phyloP scores from a whole-genome alignment of 2,888 invertebrate species.

The Spodoptera littoralis region DNA sequence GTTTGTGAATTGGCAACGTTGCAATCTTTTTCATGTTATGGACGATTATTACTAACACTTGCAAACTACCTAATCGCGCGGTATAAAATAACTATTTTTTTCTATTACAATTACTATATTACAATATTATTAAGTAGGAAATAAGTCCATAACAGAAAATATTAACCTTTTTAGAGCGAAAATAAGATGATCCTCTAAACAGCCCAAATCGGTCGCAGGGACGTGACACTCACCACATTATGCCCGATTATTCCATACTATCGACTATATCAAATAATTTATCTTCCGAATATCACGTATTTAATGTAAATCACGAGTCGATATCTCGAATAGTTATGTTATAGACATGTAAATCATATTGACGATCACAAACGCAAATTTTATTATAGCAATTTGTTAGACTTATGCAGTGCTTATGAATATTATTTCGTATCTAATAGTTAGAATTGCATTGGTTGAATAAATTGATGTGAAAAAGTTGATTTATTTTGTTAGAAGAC shows the following conservation, averaged over 20 bases:
- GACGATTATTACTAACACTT: no score
- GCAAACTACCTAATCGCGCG: no score
- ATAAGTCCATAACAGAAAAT: no score
- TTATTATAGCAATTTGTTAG: constrained; percentile 38
- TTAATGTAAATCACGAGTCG: constrained; percentile 44
- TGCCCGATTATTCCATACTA: constrained; percentile 31
- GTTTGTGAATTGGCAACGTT: no score
- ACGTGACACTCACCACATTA: constrained; percentile 33
- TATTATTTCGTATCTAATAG: constrained; percentile 22
- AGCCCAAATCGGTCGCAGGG: constrained; percentile 22
- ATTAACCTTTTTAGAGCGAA: neutral
- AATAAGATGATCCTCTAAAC: constrained; percentile 6
- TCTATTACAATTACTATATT: no score
- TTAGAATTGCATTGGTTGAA: constrained; percentile 10
- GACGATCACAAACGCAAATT: constrained; percentile 30
- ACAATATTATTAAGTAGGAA: no score
- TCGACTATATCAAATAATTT: constrained; percentile 23
- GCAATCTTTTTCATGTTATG: no score
- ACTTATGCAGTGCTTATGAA: constrained; percentile 29
- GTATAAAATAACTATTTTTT: no score
- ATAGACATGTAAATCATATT: constrained; percentile 40
- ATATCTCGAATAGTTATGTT: constrained; percentile 42
- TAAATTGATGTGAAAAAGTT: neutral
- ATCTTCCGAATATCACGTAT: constrained; percentile 28
- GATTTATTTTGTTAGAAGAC: neutral